A percentile compares a stretch with the other conserved stretches of the same genome.
Evolutionary conservation across 2,113 vertebrate species (phyloP).

Genomic region (Lophochroa leadbeateri): DNA sequence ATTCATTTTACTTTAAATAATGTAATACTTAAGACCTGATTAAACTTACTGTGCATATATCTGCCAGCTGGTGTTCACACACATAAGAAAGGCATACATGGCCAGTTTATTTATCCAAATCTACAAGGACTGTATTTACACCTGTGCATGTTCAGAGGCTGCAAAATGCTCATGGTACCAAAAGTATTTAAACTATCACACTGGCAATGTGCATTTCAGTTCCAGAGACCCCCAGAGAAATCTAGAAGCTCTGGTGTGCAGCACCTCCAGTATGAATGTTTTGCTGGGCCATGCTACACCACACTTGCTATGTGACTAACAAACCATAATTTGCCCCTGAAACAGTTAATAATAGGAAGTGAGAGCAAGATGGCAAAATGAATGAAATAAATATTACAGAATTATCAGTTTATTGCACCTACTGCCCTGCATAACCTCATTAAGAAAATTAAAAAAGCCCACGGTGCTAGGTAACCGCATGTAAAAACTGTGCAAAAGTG

Average conservation of each 20-base stretch:
- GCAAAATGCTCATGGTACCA: not conserved
- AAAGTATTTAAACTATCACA: not conserved
- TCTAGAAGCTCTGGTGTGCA: not conserved
- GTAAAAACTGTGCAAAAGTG: not conserved
- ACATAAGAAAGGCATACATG: not conserved
- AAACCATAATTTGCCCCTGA: no score
- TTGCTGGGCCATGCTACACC: not conserved
- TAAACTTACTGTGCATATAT: not conserved
- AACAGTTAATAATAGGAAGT: no score
- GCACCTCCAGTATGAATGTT: not conserved
- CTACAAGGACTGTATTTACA: not conserved
- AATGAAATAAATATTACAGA: not conserved
- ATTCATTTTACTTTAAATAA: not conserved
- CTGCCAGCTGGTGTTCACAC: not conserved
- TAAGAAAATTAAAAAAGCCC: not conserved
- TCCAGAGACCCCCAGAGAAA: not conserved
- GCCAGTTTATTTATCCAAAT: not conserved
- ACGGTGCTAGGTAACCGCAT: rapidly evolving
- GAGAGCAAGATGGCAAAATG: no score
- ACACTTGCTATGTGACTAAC: no score
- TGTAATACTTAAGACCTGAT: not conserved
- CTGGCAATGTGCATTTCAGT: not conserved
- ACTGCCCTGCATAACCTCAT: not conserved
- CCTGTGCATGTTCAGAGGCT: not conserved
- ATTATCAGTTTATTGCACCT: not conserved